Evolutionary conservation across 2,113 vertebrate genomes (phyloP).

Genomic region (Cynocephalus volans): DNA sequence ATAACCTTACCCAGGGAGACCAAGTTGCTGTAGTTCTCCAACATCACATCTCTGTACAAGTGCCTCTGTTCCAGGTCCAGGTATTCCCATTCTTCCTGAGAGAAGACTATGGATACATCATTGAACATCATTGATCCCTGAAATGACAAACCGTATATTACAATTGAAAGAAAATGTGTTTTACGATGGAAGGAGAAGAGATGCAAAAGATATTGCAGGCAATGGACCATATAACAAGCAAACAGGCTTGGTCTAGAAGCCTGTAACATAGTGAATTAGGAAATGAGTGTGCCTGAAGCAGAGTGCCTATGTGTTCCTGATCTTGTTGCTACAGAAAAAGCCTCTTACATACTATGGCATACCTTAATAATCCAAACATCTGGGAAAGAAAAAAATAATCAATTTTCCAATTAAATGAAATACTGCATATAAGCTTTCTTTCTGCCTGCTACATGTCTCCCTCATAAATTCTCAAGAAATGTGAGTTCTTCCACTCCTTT

Average conservation of each 20-base stretch:
- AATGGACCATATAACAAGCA: neutral
- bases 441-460: constrained; percentile 23
- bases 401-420: constrained; percentile 62
- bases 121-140: constrained; percentile 77
- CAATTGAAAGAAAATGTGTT: constrained; percentile 33
- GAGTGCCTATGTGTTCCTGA: neutral
- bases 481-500: neutral
- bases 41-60: constrained; percentile 79
- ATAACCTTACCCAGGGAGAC: constrained; percentile 76
- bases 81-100: constrained; percentile 77
- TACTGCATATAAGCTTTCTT: neutral
- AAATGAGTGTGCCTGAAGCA: neutral
- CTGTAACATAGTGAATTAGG: neutral
- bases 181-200: constrained; percentile 44
- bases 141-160: constrained; percentile 47
- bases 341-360: neutral
- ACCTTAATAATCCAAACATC: constrained; percentile 30
- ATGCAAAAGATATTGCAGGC: neutral
- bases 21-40: constrained; percentile 79
- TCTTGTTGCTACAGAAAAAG: neutral
- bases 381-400: neutral
- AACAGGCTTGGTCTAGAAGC: neutral
- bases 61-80: constrained; percentile 72
- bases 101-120: constrained; percentile 77
- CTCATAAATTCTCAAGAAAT: constrained; percentile 60